A percentile compares a stretch with the other conserved stretches of the same genome.
These are phyloP conservation scores for Hormiphora californensis DNA, from an alignment of 37 sponge, comb jelly and placozoan species.

Conservation along the genomic window DNA sequence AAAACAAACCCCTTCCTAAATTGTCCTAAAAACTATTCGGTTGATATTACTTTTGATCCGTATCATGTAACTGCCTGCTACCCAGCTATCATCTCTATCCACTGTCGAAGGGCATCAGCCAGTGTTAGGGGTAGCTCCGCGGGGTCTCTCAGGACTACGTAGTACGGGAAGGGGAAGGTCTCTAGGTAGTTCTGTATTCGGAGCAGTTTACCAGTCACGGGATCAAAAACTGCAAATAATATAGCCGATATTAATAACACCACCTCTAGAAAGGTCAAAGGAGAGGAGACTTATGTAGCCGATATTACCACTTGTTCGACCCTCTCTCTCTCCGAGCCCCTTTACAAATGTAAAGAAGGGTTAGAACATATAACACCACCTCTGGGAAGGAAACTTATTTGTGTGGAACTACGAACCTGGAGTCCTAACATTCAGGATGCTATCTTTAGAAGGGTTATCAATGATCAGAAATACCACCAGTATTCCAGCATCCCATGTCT, in stretches of 20 bases:
- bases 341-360: too few species aligned
- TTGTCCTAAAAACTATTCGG: too few species aligned
- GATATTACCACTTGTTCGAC: too few species aligned
- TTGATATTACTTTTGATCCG: too few species aligned
- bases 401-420: slow-evolving; percentile 16
- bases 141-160: slow-evolving; percentile 88
- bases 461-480: slow-evolving; percentile 87
- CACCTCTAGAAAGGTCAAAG: too few species aligned
- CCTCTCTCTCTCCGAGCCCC: too few species aligned
- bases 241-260: too few species aligned
- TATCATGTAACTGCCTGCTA: too few species aligned
- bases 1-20: too few species aligned
- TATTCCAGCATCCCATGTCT: slow-evolving; percentile 72
- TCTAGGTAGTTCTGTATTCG: slow-evolving; percentile 81
- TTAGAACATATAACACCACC: too few species aligned
- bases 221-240: slow-evolving; percentile 41
- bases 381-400: too few species aligned
- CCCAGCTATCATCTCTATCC: slow-evolving; percentile 73
- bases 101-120: slow-evolving; percentile 85
- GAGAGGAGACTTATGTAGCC: too few species aligned
- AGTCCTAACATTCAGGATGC: slow-evolving; percentile 7
- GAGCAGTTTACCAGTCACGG: slow-evolving; percentile 26
- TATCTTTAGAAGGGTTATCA: slow-evolving; percentile 68
- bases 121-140: slow-evolving; percentile 67
- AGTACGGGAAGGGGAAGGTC: slow-evolving; percentile 92